These are phyloP conservation scores for Amphimallon solstitiale DNA, from an alignment of 2,888 invertebrate genomes.

Conservation along the genomic window DNA sequence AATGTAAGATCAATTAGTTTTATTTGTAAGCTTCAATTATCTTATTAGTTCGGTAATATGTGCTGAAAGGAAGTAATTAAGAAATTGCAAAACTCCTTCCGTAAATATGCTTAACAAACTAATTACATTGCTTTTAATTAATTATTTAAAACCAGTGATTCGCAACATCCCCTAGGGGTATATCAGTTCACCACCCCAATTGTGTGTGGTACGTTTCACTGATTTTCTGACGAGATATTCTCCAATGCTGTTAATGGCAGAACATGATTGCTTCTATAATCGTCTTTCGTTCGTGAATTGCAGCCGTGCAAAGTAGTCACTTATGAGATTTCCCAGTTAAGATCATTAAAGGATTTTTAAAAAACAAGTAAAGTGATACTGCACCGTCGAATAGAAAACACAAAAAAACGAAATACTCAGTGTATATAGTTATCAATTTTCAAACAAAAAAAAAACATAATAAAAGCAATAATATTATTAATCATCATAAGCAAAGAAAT, in stretches of 20 bases:
- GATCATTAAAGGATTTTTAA: constrained; percentile 17
- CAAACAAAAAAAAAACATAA: no score
- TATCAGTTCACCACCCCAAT: constrained; percentile 42
- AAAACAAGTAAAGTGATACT: not conserved
- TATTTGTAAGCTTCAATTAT: no score
- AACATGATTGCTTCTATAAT: constrained; percentile 47
- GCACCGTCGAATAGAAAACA: no score
- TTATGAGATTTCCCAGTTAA: constrained; percentile 13
- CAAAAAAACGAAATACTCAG: no score
- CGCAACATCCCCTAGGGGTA: constrained; percentile 39
- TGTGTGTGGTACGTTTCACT: constrained; percentile 45
- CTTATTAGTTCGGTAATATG: no score
- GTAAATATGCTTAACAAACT: constrained; percentile 34
- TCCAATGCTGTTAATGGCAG: constrained; percentile 51
- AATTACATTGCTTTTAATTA: constrained; percentile 41
- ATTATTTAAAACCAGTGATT: constrained; percentile 42
- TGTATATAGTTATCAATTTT: no score
- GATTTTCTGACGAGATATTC: constrained; percentile 50
- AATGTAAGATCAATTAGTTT: no score
- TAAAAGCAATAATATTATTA: no score
- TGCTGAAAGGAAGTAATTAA: constrained; percentile 20
- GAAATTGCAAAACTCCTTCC: constrained; percentile 20
- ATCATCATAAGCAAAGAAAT: no score
- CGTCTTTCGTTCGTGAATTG: constrained; percentile 39
- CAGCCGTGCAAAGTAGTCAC: constrained; percentile 17